Evolutionary conservation across 2,888 invertebrate species (phyloP).

Genomic region (Torymus tubicola): DNA sequence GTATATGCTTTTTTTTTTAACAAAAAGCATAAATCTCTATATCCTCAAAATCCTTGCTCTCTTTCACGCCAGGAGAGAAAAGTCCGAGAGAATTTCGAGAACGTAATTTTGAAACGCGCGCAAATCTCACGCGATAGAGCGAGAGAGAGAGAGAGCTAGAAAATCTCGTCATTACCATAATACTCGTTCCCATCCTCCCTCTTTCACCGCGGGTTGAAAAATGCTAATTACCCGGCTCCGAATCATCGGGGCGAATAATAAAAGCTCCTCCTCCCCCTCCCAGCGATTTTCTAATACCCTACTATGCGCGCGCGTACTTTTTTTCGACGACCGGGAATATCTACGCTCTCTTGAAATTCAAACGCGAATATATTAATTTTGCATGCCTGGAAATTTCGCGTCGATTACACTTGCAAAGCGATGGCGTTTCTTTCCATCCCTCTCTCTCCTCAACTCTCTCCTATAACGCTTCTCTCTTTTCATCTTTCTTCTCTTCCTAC

Average conservation of each 20-base stretch:
- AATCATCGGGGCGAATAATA: not conserved
- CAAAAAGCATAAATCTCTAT: too few species aligned
- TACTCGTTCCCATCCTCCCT: not conserved
- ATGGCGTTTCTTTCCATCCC: not conserved
- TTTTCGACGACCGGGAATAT: not conserved
- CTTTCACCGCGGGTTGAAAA: not conserved
- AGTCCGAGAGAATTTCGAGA: too few species aligned
- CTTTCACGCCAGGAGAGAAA: too few species aligned
- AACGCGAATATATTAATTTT: conserved; percentile 44
- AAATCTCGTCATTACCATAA: conserved; percentile 10
- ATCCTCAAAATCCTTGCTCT: too few species aligned
- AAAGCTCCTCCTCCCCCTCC: not conserved
- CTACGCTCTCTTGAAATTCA: conserved; percentile 14
- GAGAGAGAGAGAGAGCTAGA: conserved; percentile 6
- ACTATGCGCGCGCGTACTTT: not conserved
- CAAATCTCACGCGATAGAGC: too few species aligned
- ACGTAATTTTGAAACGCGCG: too few species aligned
- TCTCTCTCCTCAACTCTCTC: too few species aligned
- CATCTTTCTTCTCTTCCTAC: not conserved
- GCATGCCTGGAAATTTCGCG: conserved; percentile 20
- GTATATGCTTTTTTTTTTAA: too few species aligned
- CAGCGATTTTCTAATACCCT: conserved; percentile 1
- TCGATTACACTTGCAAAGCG: conserved; percentile 49
- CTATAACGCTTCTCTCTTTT: too few species aligned
- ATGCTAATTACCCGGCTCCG: conserved; percentile 7